These are phyloP conservation scores for Sardina pilchardus DNA, from an alignment of 2,113 vertebrate genomes.

Conservation along the genomic window DNA sequence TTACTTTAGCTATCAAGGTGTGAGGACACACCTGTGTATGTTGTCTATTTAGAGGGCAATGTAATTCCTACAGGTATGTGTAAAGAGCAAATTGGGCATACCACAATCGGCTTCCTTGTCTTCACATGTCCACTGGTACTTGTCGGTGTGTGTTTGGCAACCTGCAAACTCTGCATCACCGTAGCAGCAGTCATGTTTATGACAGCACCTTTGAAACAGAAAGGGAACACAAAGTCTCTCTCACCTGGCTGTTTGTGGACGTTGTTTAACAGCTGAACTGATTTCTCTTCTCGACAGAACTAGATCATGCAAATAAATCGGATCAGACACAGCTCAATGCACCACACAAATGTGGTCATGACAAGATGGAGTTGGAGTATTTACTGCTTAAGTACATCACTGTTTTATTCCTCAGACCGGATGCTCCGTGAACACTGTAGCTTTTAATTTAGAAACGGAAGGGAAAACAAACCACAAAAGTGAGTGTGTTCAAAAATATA, in stretches of 20 bases:
- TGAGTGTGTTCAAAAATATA: not conserved
- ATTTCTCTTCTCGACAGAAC: not conserved
- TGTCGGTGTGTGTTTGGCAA: slow-evolving; percentile 66
- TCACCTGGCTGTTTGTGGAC: not conserved
- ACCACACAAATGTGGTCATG: not conserved
- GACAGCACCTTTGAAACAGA: slow-evolving; percentile 71
- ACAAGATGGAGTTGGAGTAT: not conserved
- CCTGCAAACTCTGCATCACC: slow-evolving; percentile 67
- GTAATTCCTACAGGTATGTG: not conserved
- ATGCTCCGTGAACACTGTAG: not conserved
- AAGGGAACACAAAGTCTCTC: slow-evolving; percentile 16
- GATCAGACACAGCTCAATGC: not conserved
- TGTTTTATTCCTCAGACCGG: not conserved
- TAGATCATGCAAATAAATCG: not conserved
- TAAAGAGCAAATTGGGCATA: slow-evolving; percentile 44
- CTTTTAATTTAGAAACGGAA: not conserved
- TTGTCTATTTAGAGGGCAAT: not conserved
- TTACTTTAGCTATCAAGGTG: not conserved
- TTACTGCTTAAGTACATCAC: not conserved
- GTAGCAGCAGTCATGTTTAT: slow-evolving; percentile 80
- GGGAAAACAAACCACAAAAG: slow-evolving; percentile 9
- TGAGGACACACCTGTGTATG: not conserved
- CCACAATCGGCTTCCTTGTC: slow-evolving; percentile 70
- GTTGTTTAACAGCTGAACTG: not conserved
- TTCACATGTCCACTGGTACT: slow-evolving; percentile 73